Percentiles rank a stretch among this genome's conserved stretches.
phyloP scores from a whole-genome alignment of 2,113 vertebrate genomes.

The Anthoscopus minutus region DNA sequence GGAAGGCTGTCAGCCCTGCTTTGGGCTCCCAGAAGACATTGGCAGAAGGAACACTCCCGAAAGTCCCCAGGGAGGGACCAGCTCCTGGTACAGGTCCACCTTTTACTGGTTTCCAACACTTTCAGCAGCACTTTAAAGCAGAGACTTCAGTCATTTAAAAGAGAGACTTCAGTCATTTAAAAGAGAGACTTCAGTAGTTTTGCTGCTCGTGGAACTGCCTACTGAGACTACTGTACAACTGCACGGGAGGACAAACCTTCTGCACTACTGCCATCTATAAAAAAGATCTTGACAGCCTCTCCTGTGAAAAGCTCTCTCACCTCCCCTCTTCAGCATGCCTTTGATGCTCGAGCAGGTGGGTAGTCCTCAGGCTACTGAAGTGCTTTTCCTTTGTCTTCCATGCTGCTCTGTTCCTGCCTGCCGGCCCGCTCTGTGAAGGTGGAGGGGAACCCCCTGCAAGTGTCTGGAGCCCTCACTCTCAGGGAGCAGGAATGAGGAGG shows the following conservation, averaged over 20 bases:
- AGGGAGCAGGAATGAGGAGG: accelerated
- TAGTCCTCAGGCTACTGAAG: neutral
- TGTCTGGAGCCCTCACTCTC: accelerated
- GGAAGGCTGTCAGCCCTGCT: too few relatives aligned
- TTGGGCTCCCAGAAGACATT: neutral
- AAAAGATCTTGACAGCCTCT: neutral
- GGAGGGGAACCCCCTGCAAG: neutral
- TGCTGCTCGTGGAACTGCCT: neutral
- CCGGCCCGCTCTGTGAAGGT: accelerated
- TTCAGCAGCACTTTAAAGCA: neutral
- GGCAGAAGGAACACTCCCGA: neutral
- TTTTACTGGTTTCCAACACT: neutral
- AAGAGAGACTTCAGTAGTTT: neutral
- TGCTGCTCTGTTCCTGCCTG: neutral
- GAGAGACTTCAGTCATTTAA: neutral
- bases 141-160: too few relatives aligned
- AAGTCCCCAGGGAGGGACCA: neutral
- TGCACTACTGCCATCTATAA: neutral
- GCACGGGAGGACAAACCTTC: neutral
- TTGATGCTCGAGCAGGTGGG: neutral
- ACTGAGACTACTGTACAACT: neutral
- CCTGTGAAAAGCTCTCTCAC: constrained; percentile 16
- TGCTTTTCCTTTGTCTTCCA: neutral
- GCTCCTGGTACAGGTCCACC: neutral
- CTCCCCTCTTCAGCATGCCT: neutral